phyloP scores from a whole-genome alignment of 2,113 vertebrate genomes.

The Potamarius usumacintae region DNA sequence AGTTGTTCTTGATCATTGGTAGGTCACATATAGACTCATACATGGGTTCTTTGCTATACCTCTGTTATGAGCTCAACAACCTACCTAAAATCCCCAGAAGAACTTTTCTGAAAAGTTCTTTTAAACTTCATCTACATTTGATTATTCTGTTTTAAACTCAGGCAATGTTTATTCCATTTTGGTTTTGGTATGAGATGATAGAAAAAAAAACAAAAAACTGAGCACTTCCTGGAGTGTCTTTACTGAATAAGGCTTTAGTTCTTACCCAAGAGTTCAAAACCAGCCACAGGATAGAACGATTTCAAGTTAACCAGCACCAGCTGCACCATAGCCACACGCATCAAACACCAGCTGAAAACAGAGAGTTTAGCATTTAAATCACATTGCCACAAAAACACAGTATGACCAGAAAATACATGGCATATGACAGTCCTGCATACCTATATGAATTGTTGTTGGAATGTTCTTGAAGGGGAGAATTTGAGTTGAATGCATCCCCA shows the following conservation, averaged over 20 bases:
- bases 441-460: slow-evolving; percentile 96
- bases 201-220: not conserved
- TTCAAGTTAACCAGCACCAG: slow-evolving; percentile 91
- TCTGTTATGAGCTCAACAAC: not conserved
- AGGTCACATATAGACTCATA: not conserved
- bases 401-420: not conserved
- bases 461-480: slow-evolving; percentile 82
- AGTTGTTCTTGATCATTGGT: not conserved
- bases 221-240: not conserved
- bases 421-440: slow-evolving; percentile 61
- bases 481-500: slow-evolving; percentile 73
- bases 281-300: slow-evolving; percentile 92
- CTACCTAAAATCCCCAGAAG: not conserved
- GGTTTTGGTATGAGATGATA: not conserved
- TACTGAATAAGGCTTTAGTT: not conserved
- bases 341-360: slow-evolving; percentile 90
- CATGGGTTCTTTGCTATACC: not conserved
- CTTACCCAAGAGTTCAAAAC: slow-evolving; percentile 95
- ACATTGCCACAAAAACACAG: not conserved
- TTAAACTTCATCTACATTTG: not conserved
- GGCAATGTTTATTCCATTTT: not conserved
- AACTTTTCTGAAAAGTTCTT: not conserved
- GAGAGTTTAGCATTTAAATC: slow-evolving; percentile 20
- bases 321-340: slow-evolving; percentile 96
- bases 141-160: not conserved